Base-by-base conservation (phyloP, 2,888 invertebrate genomes). In the Apantesis nais region DNA sequence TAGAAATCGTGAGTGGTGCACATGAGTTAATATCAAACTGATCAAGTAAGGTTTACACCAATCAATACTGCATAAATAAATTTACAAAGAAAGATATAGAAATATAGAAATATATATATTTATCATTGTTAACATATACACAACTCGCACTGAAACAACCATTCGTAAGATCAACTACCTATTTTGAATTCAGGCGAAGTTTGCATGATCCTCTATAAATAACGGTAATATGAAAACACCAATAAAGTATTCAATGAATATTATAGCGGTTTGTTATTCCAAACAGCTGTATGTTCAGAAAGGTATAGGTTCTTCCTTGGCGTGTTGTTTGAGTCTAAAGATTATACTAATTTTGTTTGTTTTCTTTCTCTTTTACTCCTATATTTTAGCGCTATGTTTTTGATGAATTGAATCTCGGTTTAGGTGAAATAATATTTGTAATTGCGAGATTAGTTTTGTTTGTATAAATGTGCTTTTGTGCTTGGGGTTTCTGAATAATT, bases 281-380 rank as follows among this genome's bases (percentile, higher is more conserved):
- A n/a, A 29, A 8, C n/a, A 9, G 0, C 71, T 41, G 73, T 74
- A n/a, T 73, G 72, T 76, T 60, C 19, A 1, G 12, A 1, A 52
- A 44, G 62, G n/a, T 63, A 62, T 61, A 71, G n/a, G 64, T 64
- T 68, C 71, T 70, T 68, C 62, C 60, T 72, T 34, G 14, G 60
- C 61, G 44, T 72, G 68, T 66, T 72, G 55, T 68, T 66, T 66
- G 69, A 67, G 62, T 74, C 61, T 68, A 65, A 66, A 74, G 68
- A 74, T 73, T 71, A 74, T 65, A 66, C 61, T 70, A 75, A 78
- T 78, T 71, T 69, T 62, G 55, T 71, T 68, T 73, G 58, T 68
- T 70, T 61, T 44, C 22, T 62, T 71, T 67, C 55, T 34, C 64
- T 52, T 25, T 58, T 48, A 37, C n/a, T 69, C 66, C 66, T 74